Percentiles rank a stretch among this genome's conserved stretches.
Conservation (phyloP, 2,113 vertebrate genomes). For the Gambusia affinis region DNA sequence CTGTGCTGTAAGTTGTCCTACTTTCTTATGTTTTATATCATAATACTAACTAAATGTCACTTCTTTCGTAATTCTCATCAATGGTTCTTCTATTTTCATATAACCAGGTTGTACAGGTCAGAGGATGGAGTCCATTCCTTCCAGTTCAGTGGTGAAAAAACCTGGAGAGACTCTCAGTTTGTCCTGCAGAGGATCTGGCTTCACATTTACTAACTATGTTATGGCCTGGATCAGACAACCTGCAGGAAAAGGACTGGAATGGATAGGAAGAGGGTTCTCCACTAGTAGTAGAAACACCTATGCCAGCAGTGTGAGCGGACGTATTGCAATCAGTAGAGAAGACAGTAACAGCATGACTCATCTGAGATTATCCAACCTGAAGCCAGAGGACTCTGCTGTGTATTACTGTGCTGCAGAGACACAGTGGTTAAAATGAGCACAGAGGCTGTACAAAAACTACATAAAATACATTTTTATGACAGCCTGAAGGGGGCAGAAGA, state of each 20-base stretch:
- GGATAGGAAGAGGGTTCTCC: too few relatives aligned
- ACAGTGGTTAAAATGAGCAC: neutral
- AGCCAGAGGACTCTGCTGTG: constrained; percentile 6
- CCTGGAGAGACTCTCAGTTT: constrained; percentile 44
- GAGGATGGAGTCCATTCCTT: neutral
- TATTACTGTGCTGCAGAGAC: neutral
- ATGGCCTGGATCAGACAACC: constrained; percentile 13
- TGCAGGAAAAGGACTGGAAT: too few relatives aligned
- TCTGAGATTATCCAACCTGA: constrained; percentile 35
- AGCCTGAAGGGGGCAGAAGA: too few relatives aligned
- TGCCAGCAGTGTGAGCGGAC: constrained; percentile 20
- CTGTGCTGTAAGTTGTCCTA: constrained; percentile 14
- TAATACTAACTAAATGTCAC: neutral
- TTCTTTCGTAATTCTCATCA: neutral
- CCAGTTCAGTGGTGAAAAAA: constrained; percentile 34
- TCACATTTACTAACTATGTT: accelerated
- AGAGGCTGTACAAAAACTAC: constrained; percentile 22
- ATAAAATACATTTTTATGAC: too few relatives aligned
- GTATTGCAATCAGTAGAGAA: constrained; percentile 8
- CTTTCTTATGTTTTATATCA: neutral
- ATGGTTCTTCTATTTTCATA: neutral
- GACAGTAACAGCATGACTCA: constrained; percentile 17
- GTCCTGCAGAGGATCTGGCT: constrained; percentile 42
- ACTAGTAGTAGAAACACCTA: neutral
- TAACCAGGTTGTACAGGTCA: constrained; percentile 4